Conservation (phyloP, 2,113 vertebrate genomes). For the Anser brachyrhynchus region DNA sequence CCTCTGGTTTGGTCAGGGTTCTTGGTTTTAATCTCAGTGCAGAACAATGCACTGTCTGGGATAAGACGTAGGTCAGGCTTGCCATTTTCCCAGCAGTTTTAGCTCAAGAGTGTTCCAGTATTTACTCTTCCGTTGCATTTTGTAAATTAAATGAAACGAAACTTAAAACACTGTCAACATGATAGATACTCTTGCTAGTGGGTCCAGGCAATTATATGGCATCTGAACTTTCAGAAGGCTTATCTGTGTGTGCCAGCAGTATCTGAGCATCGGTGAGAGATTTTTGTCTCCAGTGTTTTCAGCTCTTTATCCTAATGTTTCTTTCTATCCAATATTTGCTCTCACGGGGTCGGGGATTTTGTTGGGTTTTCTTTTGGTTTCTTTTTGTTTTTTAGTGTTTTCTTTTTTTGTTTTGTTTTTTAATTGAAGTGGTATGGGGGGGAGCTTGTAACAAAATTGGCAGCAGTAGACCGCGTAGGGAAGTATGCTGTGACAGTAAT, state of each 20-base stretch:
- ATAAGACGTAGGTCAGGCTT: background rate
- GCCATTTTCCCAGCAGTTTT: slow-evolving; percentile 19
- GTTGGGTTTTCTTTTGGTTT: background rate
- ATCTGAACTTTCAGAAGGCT: slow-evolving; percentile 38
- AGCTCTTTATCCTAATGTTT: background rate
- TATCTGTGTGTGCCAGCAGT: slow-evolving; percentile 1
- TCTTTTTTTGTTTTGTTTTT: background rate
- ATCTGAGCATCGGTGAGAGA: background rate
- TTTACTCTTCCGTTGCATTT: slow-evolving; percentile 44
- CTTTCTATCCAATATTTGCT: background rate
- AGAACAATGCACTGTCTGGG: background rate
- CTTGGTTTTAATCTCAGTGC: slow-evolving; percentile 29
- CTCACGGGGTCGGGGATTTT: too few relatives aligned
- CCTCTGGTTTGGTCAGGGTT: background rate
- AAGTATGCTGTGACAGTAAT: slow-evolving; percentile 41
- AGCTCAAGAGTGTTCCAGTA: background rate
- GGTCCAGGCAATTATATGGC: slow-evolving; percentile 18
- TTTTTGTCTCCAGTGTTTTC: background rate
- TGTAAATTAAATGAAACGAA: slow-evolving; percentile 49
- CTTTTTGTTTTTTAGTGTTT: background rate
- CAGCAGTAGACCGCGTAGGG: background rate
- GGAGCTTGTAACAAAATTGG: background rate
- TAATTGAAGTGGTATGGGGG: rapidly evolving
- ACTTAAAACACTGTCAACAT: slow-evolving; percentile 37
- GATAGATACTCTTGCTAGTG: slow-evolving; percentile 7